Evolutionary conservation across 2,888 invertebrate genomes (phyloP), one percentile per base, ranked within the genome.

Genomic region (Melanchra persicariae): DNA sequence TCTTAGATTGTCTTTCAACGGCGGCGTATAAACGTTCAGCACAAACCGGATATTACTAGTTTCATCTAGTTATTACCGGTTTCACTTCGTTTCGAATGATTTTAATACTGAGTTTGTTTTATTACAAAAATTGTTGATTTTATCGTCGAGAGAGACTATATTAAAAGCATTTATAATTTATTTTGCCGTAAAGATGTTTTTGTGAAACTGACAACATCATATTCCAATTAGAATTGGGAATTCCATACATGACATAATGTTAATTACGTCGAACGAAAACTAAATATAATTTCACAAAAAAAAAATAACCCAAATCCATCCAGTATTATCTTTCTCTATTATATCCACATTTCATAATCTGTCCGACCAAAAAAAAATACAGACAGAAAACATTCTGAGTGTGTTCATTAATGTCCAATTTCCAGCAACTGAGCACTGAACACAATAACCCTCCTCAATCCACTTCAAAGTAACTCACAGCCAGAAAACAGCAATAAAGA

Each of bases 401-500:
- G n/a, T 30, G 34, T 47, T n/a, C 24, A 55, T 51, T 37, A 70
- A 19, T 22, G 43, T 43, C 22, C 57, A 62, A 75, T 52, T 45
- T 45, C 10, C 19, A 62, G 47, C 45, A 47, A 37, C 34, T 55
- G 30, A 54, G 15, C 55, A n/a, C 34, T 37, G 34, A 22, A 37
- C 52, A 59, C 26, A 54, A 34, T 40, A 43, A 71, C 52, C 34
- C 24, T 57, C 22, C 26, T 58, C 49, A 49, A 61, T 79, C 51
- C 30, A 61, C 49, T 59, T 52, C 45, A 62, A 54, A 70, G 70
- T 62, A 59, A 59, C 34, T 67, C 64, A 45, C 58, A 66, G 43
- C 47, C 60, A 69, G 49, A 64, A 82, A 72, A 78, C 45, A 67
- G 74, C 66, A 63, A 70, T 76, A 70, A 63, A 81, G 47, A 74